Base-by-base conservation (phyloP, 2,888 invertebrate species). In the Acleris emargana region DNA sequence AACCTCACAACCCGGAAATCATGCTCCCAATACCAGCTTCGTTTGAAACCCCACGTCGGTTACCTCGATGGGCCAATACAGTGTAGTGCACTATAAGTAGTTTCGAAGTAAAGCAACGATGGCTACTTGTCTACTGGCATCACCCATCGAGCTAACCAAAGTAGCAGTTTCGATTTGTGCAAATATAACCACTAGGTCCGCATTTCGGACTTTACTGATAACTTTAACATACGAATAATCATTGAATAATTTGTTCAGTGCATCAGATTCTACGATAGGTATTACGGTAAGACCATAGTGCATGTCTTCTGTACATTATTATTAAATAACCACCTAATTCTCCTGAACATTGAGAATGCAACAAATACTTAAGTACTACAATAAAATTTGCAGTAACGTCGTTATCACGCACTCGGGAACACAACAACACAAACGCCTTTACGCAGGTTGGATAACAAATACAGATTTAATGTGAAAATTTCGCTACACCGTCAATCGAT, bases 1-100 rank as follows among this genome's bases (percentile, higher is more conserved):
- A 85, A 86, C 83, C 83, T 91, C 91, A 91, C 91, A 91, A 92
- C 91, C 90, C 91, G 91, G 91, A 91, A 92, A 91, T 88, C 76
- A 91, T 92, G 92, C 91, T 92, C 92, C 92, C 91, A 91, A 88
- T 89, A 92, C 92, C 92, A 92, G 91, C 92, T 90, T 88, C 81
- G 81, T 85, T 84, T 82, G 81, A 84, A 78, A 80, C 82, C 82
- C 77, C 76, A 79, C 79, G 81, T 86, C 88, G 84, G 43, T 51
- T 58, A 54, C 18, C 25, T 20, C 52, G 67, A 62, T 58, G 58
- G 51, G 49, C 11, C 16, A 18, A 18, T 42, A 42, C 20, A 38
- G 18, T 20, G 11, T 2, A 11, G 18, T 22, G 25, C 32, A 17
- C 28, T 32, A 53, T 7, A 13, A 28, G 7, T 53, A n/a, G 18